phyloP scores from a whole-genome alignment of 2,888 invertebrate species.

The Tipula helvola region DNA sequence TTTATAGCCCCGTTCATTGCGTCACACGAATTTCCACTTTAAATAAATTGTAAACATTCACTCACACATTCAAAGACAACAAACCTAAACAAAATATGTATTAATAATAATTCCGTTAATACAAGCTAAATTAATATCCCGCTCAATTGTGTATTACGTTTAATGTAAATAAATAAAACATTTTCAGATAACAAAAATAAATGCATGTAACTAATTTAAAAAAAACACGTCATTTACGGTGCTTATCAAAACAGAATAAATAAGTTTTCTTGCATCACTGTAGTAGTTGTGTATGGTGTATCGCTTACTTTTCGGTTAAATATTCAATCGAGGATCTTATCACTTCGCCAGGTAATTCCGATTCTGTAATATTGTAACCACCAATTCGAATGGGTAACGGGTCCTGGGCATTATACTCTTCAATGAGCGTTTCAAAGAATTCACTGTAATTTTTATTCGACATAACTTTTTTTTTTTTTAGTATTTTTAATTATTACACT shows the following conservation, averaged over 20 bases:
- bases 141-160: background rate
- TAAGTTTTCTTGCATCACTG: background rate
- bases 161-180: background rate
- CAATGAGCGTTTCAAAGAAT: background rate
- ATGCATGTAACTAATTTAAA: background rate
- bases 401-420: slow-evolving; percentile 7
- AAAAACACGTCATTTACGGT: background rate
- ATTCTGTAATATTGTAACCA: slow-evolving; percentile 4
- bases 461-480: background rate
- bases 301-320: slow-evolving; percentile 5
- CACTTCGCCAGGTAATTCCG: background rate
- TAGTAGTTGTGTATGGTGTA: background rate
- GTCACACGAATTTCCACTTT: background rate
- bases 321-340: background rate
- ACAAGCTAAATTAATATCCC: background rate
- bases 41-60: background rate
- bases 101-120: background rate
- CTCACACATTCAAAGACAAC: background rate
- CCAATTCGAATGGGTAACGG: background rate
- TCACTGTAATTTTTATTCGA: background rate
- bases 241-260: background rate
- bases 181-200: background rate
- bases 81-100: background rate
- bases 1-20: background rate
- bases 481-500: background rate